phyloP scores from a whole-genome alignment of 23 tunicate species.

The Oikopleura dioica region DNA sequence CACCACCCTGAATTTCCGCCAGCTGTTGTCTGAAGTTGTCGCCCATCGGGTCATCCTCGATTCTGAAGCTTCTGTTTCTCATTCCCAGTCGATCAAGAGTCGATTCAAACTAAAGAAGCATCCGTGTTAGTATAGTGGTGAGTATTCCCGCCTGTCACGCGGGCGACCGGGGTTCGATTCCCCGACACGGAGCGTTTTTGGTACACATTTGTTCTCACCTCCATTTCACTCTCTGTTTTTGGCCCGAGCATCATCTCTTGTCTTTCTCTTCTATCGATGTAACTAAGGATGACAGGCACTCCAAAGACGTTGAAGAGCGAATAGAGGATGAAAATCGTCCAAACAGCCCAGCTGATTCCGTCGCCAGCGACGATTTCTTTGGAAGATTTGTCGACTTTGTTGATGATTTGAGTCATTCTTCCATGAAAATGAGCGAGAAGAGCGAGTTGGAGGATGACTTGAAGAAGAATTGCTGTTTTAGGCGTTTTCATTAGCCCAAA shows the following conservation, averaged over 20 bases:
- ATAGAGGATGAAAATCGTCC: not conserved
- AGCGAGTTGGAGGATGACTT: not conserved
- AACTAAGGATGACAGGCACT: not conserved
- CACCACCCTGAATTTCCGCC: not conserved
- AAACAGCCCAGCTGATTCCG: not conserved
- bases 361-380: not conserved
- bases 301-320: not conserved
- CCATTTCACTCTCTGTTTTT: too few relatives aligned
- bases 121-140: too few relatives aligned
- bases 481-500: not conserved
- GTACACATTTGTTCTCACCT: too few relatives aligned
- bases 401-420: not conserved
- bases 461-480: not conserved
- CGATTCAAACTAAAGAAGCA: not conserved
- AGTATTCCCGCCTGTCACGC: too few relatives aligned
- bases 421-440: not conserved
- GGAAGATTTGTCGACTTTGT: not conserved
- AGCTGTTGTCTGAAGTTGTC: not conserved
- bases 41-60: slow-evolving; percentile 10
- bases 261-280: not conserved
- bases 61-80: slow-evolving; percentile 7
- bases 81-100: not conserved
- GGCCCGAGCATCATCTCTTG: too few relatives aligned
- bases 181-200: too few relatives aligned
- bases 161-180: too few relatives aligned